Evolutionary conservation across 1,140 invertebrate species (phyloP).

Genomic region (Mercenaria mercenaria): DNA sequence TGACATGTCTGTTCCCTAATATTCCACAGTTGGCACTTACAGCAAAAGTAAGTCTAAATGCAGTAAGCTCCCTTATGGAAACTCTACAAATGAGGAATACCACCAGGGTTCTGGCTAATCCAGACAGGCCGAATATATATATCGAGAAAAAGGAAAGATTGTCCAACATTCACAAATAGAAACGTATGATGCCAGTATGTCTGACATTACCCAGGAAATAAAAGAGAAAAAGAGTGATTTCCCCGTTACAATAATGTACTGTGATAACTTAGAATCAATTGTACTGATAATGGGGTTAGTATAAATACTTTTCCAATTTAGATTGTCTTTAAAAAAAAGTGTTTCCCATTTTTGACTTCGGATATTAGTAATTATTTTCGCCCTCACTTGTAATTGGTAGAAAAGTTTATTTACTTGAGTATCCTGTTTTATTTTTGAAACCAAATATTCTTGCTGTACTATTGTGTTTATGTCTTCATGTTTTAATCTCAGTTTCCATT

Average conservation of each 20-base stretch:
- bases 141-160: conserved; percentile 15
- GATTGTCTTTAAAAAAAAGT: no score
- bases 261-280: conserved; percentile 68
- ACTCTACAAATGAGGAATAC: conserved; percentile 32
- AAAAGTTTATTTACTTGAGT: no score
- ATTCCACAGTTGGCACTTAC: conserved; percentile 63
- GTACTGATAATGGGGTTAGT: no score
- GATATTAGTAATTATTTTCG: no score
- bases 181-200: conserved; percentile 57
- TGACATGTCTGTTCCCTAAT: no score
- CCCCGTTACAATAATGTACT: conserved; percentile 63
- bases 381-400: no score
- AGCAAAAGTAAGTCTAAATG: conserved; percentile 55
- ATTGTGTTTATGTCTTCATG: no score
- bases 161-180: conserved; percentile 62
- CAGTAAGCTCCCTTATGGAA: conserved; percentile 17
- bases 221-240: conserved; percentile 26
- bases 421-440: no score
- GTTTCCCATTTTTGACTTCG: no score
- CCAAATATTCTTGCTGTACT: no score
- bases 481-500: no score
- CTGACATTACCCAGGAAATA: conserved; percentile 16
- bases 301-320: no score
- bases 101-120: neutral
- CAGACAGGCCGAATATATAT: conserved; percentile 51